Percentiles rank a stretch among this genome's conserved stretches.
Evolutionary conservation across 2,888 invertebrate species (phyloP).

Genomic region (Axea sp.): DNA sequence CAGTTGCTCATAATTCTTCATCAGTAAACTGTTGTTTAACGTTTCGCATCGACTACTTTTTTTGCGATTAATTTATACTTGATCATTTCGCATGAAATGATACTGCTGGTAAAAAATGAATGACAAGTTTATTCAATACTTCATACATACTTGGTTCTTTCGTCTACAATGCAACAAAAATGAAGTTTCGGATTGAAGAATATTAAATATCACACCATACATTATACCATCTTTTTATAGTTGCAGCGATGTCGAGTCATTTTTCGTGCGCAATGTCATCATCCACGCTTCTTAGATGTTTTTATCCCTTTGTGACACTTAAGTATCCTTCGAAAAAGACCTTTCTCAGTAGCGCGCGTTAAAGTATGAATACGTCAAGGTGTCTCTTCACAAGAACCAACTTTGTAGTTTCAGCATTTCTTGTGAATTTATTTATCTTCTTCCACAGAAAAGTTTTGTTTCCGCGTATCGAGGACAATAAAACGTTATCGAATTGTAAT

Average conservation of each 20-base stretch:
- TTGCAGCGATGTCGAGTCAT: constrained; percentile 12
- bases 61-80: no score
- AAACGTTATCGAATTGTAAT: constrained; percentile 41
- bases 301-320: constrained; percentile 38
- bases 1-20: no score
- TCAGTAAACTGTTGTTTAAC: no score
- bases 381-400: constrained; percentile 51
- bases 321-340: constrained; percentile 66
- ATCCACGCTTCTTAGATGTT: constrained; percentile 8
- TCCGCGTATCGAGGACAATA: constrained; percentile 31
- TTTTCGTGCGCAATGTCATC: constrained; percentile 19
- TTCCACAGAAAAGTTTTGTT: constrained; percentile 33
- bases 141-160: no score
- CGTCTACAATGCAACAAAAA: no score
- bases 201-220: no score
- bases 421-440: constrained; percentile 48
- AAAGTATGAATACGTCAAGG: constrained; percentile 58
- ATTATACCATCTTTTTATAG: background rate
- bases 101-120: no score
- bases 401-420: constrained; percentile 42
- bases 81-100: no score
- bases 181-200: no score
- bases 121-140: no score
- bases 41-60: no score
- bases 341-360: constrained; percentile 67